Conservation (phyloP, 2,113 vertebrate species). For the Oreotrochilus melanogaster region DNA sequence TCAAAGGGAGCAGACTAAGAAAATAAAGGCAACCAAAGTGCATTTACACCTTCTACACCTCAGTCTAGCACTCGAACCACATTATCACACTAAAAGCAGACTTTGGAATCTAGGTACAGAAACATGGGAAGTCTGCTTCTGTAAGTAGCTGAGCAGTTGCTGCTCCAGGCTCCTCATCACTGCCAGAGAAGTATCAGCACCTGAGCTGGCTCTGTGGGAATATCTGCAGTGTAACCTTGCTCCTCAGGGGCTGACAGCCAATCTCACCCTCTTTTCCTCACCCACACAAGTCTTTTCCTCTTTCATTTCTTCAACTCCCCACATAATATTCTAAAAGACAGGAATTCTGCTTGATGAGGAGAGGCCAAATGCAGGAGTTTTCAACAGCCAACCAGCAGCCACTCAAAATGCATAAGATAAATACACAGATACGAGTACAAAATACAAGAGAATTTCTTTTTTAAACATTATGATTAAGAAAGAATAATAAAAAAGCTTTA, state of each 20-base stretch:
- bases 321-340: neutral
- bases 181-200: neutral
- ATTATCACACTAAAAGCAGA: neutral
- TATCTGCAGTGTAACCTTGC: neutral
- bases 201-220: neutral
- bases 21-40: neutral
- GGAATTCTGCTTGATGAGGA: neutral
- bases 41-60: neutral
- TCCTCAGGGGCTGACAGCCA: neutral
- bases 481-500: neutral
- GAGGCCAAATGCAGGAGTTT: neutral
- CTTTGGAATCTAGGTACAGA: neutral
- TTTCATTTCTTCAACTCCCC: neutral
- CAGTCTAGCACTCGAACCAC: neutral
- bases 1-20: neutral
- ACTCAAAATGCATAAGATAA: neutral
- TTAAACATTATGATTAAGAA: neutral
- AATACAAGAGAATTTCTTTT: neutral
- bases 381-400: neutral
- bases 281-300: neutral
- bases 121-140: accelerated
- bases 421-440: neutral
- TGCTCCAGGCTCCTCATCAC: neutral
- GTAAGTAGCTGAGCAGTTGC: neutral
- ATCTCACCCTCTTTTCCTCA: neutral